Evolutionary conservation across 2,888 invertebrate genomes (phyloP), one percentile per base, ranked within the genome.

Genomic region (Priapulus caudatus): DNA sequence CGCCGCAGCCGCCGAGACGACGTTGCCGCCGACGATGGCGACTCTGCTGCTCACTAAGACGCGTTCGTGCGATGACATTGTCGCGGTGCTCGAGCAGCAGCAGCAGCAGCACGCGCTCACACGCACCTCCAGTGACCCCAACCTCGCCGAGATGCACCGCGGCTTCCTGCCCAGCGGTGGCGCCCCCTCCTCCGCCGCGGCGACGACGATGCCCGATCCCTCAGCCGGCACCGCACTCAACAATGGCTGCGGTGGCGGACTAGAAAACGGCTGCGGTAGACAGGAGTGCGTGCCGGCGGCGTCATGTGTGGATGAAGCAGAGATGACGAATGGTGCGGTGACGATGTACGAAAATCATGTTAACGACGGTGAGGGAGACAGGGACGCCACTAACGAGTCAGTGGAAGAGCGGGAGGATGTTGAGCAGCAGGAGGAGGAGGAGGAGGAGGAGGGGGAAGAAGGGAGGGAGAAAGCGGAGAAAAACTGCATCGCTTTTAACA

Each of bases 41-140:
- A 57, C 1, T 43, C 33, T 2, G 52, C 53, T 10, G 52, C 55
- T 85, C 81, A 81, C 81, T 0, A 88, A 88, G 68, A 87, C 88
- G 20, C 77, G 87, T 62, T 89, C 89, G 0, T 88, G 85, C 69
- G 88, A 87, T 58, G 86, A 90, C 71, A 74, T 90, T 52, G 75
- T 83, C 58, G 80, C 81, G 52, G 79, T 79, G 21, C 54, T 63
- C 47, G 63, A 65, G 43, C 55, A 56, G 19, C 10, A 10, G 10
- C 80, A 80, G 66, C 72, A 72, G 48, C 69, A 74, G 71, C 56
- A 57, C 10, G 75, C 64, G 65, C 65, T 62, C 4, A 82, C 82
- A 59, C 75, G 90, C 53, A 77, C 89, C 57, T 82, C 82, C 60
- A 89, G 89, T 70, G 89, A 90, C 73, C 88, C 90, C 43, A 88